phyloP scores from a whole-genome alignment of 2,797 vertebrate genomes.

The Chaetophractus vellerosus region DNA sequence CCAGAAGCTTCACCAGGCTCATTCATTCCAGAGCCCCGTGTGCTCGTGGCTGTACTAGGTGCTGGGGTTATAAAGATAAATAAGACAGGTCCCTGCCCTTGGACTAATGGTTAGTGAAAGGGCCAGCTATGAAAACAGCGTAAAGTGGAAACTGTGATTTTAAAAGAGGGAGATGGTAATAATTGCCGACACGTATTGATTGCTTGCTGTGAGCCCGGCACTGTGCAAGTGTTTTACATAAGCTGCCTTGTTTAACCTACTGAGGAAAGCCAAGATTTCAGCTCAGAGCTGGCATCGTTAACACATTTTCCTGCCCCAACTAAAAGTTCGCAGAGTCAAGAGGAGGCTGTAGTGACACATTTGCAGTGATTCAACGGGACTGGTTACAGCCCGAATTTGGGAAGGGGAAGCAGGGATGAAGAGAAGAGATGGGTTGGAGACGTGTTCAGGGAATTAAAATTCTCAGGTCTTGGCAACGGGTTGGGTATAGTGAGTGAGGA shows the following conservation, averaged over 20 bases:
- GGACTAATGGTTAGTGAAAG: not conserved
- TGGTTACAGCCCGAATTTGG: too few species aligned
- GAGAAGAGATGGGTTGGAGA: not conserved
- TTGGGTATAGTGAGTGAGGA: too few species aligned
- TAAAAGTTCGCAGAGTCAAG: not conserved
- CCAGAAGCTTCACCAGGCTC: not conserved
- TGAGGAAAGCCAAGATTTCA: not conserved
- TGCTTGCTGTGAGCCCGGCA: not conserved
- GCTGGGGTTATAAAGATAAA: not conserved
- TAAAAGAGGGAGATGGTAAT: not conserved
- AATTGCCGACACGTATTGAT: not conserved
- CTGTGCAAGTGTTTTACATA: not conserved
- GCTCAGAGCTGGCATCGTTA: not conserved
- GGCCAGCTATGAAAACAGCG: not conserved
- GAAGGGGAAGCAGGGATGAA: not conserved
- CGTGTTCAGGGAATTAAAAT: not conserved
- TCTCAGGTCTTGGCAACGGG: not conserved
- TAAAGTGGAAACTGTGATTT: not conserved
- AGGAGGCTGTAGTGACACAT: too few species aligned
- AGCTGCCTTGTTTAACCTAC: not conserved
- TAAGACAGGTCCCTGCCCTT: not conserved
- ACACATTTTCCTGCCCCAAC: not conserved
- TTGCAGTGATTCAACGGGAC: not conserved
- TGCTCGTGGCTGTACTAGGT: not conserved
- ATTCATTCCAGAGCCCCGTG: fast-evolving